Evolutionary conservation across 37 sponge, comb jelly and placozoan genomes (phyloP).

Genomic region (Agelas oroides): DNA sequence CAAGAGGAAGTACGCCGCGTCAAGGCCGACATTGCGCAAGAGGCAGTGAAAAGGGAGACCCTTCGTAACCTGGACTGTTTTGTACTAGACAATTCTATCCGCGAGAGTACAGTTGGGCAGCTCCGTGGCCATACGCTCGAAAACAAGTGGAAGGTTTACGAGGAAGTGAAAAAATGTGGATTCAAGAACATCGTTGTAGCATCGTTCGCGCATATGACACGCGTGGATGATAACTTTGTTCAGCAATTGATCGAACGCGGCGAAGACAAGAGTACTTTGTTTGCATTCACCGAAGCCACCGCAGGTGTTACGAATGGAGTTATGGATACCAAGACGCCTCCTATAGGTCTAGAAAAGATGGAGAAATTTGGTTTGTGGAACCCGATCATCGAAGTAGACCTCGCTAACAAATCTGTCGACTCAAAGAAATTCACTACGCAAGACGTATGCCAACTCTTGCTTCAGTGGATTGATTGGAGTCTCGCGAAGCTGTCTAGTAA

Average conservation of each 20-base stretch:
- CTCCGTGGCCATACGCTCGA: conserved; percentile 74
- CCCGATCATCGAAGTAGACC: conserved; percentile 74
- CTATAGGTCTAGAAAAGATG: conserved; percentile 61
- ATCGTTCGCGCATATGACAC: conserved; percentile 56
- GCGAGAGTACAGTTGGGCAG: conserved; percentile 61
- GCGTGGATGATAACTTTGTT: conserved; percentile 37
- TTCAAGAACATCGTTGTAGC: conserved; percentile 78
- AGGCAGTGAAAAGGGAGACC: conserved; percentile 36
- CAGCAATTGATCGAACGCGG: conserved; percentile 55
- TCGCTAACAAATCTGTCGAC: conserved; percentile 32
- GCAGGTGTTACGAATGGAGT: conserved; percentile 27
- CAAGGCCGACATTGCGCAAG: not conserved
- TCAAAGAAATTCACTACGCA: conserved; percentile 66
- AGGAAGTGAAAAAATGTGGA: conserved; percentile 72
- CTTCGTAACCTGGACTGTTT: conserved; percentile 76
- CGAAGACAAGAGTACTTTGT: conserved; percentile 59
- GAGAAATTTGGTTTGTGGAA: conserved; percentile 65
- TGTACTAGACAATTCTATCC: conserved; percentile 83
- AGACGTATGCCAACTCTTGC: conserved; percentile 62
- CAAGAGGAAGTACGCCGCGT: too few species aligned
- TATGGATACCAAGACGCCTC: conserved; percentile 57
- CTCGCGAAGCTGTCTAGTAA: conserved; percentile 24
- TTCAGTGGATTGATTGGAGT: conserved; percentile 66
- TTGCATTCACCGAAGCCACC: conserved; percentile 73
- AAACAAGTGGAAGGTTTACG: conserved; percentile 71